Evolutionary conservation across 2,888 invertebrate species (phyloP).

Genomic region (Lycocerus yunnanus): DNA sequence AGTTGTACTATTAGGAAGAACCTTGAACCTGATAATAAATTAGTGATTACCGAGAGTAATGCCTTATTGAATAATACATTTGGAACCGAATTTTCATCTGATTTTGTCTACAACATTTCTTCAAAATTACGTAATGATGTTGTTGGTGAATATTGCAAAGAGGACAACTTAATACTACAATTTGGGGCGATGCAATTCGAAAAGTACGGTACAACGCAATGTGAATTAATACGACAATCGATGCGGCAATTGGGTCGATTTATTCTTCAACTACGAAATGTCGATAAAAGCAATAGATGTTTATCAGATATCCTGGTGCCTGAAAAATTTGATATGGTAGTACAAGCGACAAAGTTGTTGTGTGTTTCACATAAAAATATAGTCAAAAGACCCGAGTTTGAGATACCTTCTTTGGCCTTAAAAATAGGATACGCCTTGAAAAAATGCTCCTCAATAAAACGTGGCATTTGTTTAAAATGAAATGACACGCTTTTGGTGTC

Average conservation of each 20-base stretch:
- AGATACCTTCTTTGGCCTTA: conserved; percentile 25
- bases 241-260: neutral
- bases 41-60: neutral
- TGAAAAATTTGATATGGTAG: neutral
- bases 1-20: neutral
- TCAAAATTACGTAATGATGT: conserved; percentile 1
- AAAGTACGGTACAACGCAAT: conserved; percentile 7
- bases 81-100: neutral
- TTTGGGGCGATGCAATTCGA: conserved; percentile 18
- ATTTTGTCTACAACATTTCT: neutral
- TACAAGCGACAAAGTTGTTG: neutral
- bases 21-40: neutral
- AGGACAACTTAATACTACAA: neutral
- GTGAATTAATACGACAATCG: conserved; percentile 7
- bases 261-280: no score
- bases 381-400: conserved; percentile 23
- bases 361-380: neutral
- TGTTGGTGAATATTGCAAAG: neutral
- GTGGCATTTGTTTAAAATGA: conserved; percentile 25
- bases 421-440: conserved; percentile 31
- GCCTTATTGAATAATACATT: neutral
- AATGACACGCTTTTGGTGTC: conserved; percentile 15
- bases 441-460: conserved; percentile 28
- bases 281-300: no score
- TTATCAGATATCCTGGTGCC: neutral